Base-by-base conservation (phyloP, 2,888 invertebrate genomes). In the Patella ulyssiponensis region DNA sequence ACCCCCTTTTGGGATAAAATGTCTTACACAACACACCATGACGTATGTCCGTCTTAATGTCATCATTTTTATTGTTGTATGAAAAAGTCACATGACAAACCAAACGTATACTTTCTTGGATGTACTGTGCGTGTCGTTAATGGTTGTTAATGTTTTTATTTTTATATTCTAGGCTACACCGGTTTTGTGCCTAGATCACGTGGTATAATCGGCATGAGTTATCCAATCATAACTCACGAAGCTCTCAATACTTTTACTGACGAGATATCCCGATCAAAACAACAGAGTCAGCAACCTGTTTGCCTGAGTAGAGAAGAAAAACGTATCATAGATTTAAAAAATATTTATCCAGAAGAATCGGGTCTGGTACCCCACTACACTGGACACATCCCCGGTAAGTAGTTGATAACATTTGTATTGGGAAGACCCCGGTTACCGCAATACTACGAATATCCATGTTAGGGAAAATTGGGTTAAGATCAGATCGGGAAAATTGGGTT, bases 321-420 rank as follows among this genome's bases (percentile, higher is more conserved):
- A 64, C 44, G 64, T 14, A 69, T 69, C 33, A 72, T 69, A 27
- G 85, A 86, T 76, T 79, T 82, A 3, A 84, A 83, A 76, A 77
- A 81, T n/a, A 84, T 90, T 69, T 89, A 89, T 78, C 88, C 87
- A 4, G 77, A 81, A n/a, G 85, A 87, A 58, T 82, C 84, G 27
- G 89, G 89, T 17, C 83, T 89, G 20, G 86, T 90, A 9, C 89
- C 90, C 1, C 86, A 88, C 70, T 90, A 90, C 75, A 88, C 89
- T 15, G 90, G 90, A 72, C 90, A 90, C 78, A 88, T 90, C 70
- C 89, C 90, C 77, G 88, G 89, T 89, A 77, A 56, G 83, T 74
- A n/a, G 15, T 44, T n/a, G 5, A 33, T 56, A 9, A n/a, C 54
- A 53, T 73, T 20, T n/a, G 15, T n/a, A 20, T 17, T 17, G 23